Evolutionary conservation across 2,797 vertebrate genomes (phyloP).

Genomic region (Tiaroga cobitis): DNA sequence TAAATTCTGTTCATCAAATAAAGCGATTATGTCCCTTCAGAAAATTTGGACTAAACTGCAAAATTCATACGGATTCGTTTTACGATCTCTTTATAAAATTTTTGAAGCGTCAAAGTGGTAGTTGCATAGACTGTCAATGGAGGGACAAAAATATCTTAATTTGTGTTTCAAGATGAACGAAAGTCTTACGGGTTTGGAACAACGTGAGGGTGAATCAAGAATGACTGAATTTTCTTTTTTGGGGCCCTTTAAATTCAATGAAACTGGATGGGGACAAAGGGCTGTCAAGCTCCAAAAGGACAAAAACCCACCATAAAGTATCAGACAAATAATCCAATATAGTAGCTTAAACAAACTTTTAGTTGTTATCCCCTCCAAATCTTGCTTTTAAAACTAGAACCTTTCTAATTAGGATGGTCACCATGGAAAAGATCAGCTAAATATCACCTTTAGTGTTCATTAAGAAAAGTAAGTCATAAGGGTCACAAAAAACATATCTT

Average conservation of each 20-base stretch:
- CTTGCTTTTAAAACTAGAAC: not conserved
- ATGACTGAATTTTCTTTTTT: not conserved
- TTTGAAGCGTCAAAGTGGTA: too few relatives aligned
- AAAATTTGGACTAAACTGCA: too few relatives aligned
- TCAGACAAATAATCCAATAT: not conserved
- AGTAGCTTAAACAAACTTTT: not conserved
- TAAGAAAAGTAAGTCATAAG: not conserved
- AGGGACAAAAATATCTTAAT: not conserved
- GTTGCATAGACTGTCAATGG: not conserved
- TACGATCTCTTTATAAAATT: too few relatives aligned
- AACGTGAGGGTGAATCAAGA: not conserved
- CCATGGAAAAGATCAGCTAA: not conserved
- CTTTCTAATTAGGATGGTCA: not conserved
- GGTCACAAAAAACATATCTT: not conserved
- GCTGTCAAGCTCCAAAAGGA: not conserved
- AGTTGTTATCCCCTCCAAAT: not conserved
- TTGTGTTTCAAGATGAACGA: not conserved
- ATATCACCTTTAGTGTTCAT: not conserved
- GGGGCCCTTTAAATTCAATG: not conserved
- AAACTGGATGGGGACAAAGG: not conserved
- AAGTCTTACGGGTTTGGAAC: not conserved
- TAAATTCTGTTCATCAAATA: too few relatives aligned
- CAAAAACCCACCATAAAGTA: not conserved
- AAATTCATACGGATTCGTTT: too few relatives aligned
- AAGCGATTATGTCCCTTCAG: too few relatives aligned